These are phyloP conservation scores for Petroica traversi DNA, from an alignment of 2,113 vertebrate genomes.

Conservation along the genomic window DNA sequence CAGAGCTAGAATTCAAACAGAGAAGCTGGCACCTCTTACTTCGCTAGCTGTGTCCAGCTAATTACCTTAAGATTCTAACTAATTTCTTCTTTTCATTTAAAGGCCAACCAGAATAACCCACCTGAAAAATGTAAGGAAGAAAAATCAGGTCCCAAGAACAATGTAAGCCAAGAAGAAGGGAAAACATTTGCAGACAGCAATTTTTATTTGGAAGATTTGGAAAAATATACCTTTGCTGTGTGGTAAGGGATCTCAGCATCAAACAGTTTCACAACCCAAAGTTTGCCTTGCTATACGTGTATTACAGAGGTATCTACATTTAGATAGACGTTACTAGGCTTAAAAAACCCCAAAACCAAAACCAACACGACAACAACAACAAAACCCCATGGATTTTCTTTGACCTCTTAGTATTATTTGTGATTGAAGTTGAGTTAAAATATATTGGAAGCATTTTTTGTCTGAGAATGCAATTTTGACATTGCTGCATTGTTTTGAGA, in stretches of 20 bases:
- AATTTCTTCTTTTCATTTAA: background rate
- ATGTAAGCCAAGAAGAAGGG: background rate
- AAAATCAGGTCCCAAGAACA: background rate
- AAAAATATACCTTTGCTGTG: conserved; percentile 73
- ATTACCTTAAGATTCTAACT: background rate
- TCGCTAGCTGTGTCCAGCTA: background rate
- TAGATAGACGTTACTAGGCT: background rate
- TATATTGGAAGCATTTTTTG: background rate
- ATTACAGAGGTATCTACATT: background rate
- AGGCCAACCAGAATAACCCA: background rate
- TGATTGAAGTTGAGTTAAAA: background rate
- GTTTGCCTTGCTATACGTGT: background rate
- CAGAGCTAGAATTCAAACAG: background rate
- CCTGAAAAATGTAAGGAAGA: background rate
- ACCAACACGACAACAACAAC: background rate
- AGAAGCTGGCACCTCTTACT: background rate
- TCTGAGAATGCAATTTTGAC: background rate
- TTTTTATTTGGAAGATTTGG: conserved; percentile 68
- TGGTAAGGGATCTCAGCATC: conserved; percentile 52
- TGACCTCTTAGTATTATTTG: background rate
- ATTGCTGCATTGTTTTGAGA: background rate
- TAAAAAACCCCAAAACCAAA: background rate
- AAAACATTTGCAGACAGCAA: background rate
- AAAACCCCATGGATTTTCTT: background rate
- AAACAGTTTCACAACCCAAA: background rate